Conservation (phyloP, 37 sponge, comb jelly and placozoan genomes). For the Beroe ovata region DNA sequence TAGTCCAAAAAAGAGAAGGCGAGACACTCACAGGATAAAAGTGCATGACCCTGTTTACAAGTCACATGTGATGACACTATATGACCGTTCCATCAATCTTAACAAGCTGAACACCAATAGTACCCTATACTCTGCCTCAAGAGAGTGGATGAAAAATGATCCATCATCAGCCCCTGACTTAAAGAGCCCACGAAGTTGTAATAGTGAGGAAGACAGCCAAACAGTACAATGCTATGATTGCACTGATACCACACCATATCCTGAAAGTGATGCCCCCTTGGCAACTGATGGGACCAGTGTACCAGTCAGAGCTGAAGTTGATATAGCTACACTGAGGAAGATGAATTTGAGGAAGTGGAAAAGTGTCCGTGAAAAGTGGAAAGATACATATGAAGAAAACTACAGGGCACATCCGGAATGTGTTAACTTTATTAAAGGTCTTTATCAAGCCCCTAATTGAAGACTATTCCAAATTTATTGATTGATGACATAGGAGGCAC, state of each 20-base stretch:
- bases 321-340: conserved; percentile 14
- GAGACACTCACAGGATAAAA: background rate
- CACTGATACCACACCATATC: conserved; percentile 29
- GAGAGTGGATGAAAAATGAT: conserved; percentile 21
- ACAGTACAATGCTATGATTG: conserved; percentile 22
- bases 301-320: conserved; percentile 38
- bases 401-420: conserved; percentile 32
- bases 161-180: background rate
- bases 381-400: conserved; percentile 28
- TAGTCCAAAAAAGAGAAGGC: conserved; percentile 30
- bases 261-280: conserved; percentile 2
- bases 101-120: conserved; percentile 9
- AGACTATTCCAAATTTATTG: too few relatives aligned
- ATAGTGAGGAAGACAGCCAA: conserved; percentile 24
- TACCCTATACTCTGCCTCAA: conserved; percentile 11
- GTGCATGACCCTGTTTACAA: background rate
- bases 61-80: conserved; percentile 28
- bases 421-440: conserved; percentile 46
- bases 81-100: conserved; percentile 27
- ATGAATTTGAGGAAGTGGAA: conserved; percentile 47
- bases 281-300: conserved; percentile 4
- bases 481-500: too few relatives aligned
- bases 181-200: background rate
- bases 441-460: background rate
- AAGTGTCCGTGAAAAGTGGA: background rate